A percentile compares a stretch with the other conserved stretches of the same genome.
Evolutionary conservation across 1,140 invertebrate species (phyloP).

Genomic region (Eriosoma lanigerum): DNA sequence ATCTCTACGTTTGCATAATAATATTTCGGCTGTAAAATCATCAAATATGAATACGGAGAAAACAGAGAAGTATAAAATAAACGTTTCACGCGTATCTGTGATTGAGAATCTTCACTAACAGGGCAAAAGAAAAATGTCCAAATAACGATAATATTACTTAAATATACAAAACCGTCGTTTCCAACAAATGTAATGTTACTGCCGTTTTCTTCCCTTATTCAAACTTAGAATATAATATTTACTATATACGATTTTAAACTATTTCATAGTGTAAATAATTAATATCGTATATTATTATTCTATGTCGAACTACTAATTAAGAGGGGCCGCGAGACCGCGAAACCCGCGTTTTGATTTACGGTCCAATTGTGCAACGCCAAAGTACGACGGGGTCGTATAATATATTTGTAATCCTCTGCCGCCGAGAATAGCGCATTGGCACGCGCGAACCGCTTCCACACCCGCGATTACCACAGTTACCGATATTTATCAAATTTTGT

Average conservation of each 20-base stretch:
- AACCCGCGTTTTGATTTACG: slow-evolving; percentile 35
- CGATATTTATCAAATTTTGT: background rate
- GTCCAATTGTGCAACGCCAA: background rate
- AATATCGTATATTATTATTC: background rate
- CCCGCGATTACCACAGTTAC: background rate
- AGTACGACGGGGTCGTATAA: background rate
- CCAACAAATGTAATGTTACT: no score
- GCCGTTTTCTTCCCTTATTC: no score
- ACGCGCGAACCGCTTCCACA: background rate
- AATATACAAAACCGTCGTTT: no score
- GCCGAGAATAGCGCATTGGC: background rate
- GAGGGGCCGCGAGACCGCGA: slow-evolving; percentile 4
- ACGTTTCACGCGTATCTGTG: no score
- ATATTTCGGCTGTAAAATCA: no score
- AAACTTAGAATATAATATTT: no score
- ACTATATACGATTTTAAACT: background rate
- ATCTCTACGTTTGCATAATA: no score
- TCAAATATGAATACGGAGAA: no score
- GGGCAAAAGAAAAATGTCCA: no score
- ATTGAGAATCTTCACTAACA: no score
- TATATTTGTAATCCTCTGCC: slow-evolving; percentile 11
- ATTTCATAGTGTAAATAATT: background rate
- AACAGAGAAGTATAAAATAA: no score
- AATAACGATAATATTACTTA: no score
- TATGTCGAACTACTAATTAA: slow-evolving; percentile 35